Evolutionary conservation across 1,140 invertebrate species (phyloP).

Genomic region (Macrosteles quadrilineatus): DNA sequence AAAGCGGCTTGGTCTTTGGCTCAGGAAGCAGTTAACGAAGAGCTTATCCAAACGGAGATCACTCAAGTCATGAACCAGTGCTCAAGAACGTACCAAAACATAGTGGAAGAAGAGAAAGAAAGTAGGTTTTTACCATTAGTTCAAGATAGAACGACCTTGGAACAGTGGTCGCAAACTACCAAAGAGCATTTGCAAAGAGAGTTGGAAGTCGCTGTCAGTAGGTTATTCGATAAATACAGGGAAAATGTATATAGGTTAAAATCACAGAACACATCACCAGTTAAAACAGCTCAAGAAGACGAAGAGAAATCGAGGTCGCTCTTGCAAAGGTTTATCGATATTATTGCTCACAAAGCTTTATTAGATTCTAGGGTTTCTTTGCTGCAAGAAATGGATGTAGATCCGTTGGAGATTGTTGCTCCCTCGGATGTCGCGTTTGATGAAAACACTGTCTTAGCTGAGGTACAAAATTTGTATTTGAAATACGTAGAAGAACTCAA

Average conservation of each 20-base stretch:
- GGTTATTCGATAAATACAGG: slow-evolving; percentile 65
- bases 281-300: slow-evolving; percentile 39
- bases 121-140: slow-evolving; percentile 45
- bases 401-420: neutral
- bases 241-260: slow-evolving; percentile 49
- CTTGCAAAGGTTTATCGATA: slow-evolving; percentile 69
- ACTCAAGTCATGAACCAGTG: slow-evolving; percentile 67
- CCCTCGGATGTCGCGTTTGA: slow-evolving; percentile 30
- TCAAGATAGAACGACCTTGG: slow-evolving; percentile 62
- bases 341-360: slow-evolving; percentile 73
- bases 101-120: slow-evolving; percentile 46
- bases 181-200: slow-evolving; percentile 65
- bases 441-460: slow-evolving; percentile 53
- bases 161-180: slow-evolving; percentile 69
- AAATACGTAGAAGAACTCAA: slow-evolving; percentile 57
- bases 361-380: slow-evolving; percentile 69
- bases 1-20: slow-evolving; percentile 68
- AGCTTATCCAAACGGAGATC: slow-evolving; percentile 71
- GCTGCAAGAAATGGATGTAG: slow-evolving; percentile 49
- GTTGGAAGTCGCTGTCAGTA: slow-evolving; percentile 65
- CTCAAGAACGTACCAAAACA: slow-evolving; percentile 63
- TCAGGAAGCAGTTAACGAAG: slow-evolving; percentile 67
- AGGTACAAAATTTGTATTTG: slow-evolving; percentile 62
- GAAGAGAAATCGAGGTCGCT: slow-evolving; percentile 56
- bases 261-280: slow-evolving; percentile 27